Percentiles rank a stretch among this genome's conserved stretches.
Evolutionary conservation across 2,797 vertebrate species (phyloP).

Genomic region (Sparus aurata): DNA sequence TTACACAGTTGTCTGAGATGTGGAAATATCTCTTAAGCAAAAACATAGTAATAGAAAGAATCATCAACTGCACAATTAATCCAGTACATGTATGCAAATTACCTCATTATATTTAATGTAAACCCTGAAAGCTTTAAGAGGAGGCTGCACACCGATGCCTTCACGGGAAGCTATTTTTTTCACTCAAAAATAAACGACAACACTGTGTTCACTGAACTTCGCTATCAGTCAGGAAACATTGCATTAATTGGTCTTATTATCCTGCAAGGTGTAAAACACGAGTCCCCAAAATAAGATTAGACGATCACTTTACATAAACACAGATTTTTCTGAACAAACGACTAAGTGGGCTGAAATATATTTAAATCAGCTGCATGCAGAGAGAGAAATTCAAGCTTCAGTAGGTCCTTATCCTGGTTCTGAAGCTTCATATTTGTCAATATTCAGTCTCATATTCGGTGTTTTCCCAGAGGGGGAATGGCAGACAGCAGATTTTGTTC

Average conservation of each 20-base stretch:
- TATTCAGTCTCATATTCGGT: background rate
- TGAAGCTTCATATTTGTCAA: background rate
- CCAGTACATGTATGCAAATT: constrained; percentile 47
- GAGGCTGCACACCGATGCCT: constrained; percentile 24
- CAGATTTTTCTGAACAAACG: background rate
- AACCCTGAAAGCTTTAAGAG: constrained; percentile 41
- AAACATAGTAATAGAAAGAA: constrained; percentile 13
- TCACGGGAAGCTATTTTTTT: background rate
- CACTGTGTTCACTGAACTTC: constrained; percentile 6
- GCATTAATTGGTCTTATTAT: constrained; percentile 28
- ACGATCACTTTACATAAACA: background rate
- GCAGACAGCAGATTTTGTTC: background rate
- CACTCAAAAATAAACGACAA: background rate
- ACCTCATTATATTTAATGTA: constrained; percentile 54
- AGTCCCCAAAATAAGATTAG: background rate
- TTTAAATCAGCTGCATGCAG: background rate
- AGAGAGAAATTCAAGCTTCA: background rate
- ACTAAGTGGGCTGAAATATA: background rate
- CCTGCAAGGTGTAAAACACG: constrained; percentile 13
- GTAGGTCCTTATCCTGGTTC: background rate
- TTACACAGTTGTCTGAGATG: background rate
- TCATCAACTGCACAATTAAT: constrained; percentile 45
- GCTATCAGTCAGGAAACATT: background rate
- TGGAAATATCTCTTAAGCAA: background rate
- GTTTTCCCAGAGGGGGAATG: background rate